phyloP scores from a whole-genome alignment of 2,888 invertebrate species.

The Chrysolina haemoptera region DNA sequence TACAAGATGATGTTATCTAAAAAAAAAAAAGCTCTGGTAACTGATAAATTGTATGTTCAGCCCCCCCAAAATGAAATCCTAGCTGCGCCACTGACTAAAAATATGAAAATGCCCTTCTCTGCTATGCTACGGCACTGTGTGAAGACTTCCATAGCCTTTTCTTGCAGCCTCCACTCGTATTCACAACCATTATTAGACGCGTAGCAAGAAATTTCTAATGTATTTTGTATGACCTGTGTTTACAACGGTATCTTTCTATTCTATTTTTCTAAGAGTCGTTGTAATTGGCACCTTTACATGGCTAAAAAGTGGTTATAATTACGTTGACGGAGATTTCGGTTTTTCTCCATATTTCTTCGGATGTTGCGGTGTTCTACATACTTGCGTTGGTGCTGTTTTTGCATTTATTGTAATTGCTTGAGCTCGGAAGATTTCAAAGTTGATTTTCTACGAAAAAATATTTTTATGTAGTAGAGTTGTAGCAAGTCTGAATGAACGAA shows the following conservation, averaged over 20 bases:
- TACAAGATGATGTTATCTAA: too few species aligned
- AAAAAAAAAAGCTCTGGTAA: too few species aligned
- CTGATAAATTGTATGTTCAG: too few species aligned
- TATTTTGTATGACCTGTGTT: constrained; percentile 38
- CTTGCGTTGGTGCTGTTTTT: constrained; percentile 3
- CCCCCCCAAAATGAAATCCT: too few species aligned
- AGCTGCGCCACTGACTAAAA: too few species aligned
- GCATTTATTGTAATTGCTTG: too few species aligned
- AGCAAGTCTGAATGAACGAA: too few species aligned
- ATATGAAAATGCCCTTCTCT: too few species aligned
- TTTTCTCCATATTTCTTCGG: constrained; percentile 23
- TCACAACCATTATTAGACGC: constrained; percentile 31
- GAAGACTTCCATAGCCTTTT: constrained; percentile 20
- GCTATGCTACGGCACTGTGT: constrained; percentile 32
- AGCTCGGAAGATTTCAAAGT: too few species aligned
- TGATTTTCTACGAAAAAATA: too few species aligned
- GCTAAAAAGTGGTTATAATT: constrained; percentile 32
- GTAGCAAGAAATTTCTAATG: constrained; percentile 38
- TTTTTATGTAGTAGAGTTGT: too few species aligned
- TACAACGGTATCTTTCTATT: constrained; percentile 40
- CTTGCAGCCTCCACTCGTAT: constrained; percentile 2
- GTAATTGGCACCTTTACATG: constrained; percentile 30
- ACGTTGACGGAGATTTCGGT: constrained; percentile 20
- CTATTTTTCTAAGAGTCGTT: constrained; percentile 31
- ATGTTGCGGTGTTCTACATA: constrained; percentile 3